These are phyloP conservation scores for Oreochromis spilurus DNA, from an alignment of 2,113 vertebrate species.

Conservation along the genomic window DNA sequence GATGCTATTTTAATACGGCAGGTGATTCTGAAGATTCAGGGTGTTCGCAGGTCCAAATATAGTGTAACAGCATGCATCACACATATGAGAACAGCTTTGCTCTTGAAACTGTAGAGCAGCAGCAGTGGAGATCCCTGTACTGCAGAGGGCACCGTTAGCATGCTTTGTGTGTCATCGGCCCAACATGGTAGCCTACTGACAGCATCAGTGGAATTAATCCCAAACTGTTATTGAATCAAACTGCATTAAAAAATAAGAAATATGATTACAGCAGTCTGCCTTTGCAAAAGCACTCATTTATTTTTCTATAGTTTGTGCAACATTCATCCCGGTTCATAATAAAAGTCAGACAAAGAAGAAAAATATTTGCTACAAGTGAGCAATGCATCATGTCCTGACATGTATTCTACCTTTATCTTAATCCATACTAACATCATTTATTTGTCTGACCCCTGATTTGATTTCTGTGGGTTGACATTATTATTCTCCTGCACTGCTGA, in stretches of 20 bases:
- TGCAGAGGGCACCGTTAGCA: constrained; percentile 58
- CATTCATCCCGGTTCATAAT: background rate
- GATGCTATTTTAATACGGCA: background rate
- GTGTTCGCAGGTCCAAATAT: background rate
- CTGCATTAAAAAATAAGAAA: background rate
- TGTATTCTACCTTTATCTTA: background rate
- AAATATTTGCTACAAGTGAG: background rate
- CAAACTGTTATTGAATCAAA: background rate
- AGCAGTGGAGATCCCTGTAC: constrained; percentile 35
- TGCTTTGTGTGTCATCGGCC: background rate
- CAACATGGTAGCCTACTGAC: background rate
- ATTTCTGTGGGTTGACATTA: background rate
- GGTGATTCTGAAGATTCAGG: background rate
- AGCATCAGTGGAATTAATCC: background rate
- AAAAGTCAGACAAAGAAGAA: background rate
- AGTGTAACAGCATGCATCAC: background rate
- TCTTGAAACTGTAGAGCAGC: background rate
- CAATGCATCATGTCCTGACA: constrained; percentile 7
- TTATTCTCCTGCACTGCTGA: constrained; percentile 16
- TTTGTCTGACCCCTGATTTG: constrained; percentile 22
- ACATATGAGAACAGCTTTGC: background rate
- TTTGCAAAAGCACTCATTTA: background rate
- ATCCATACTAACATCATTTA: constrained; percentile 43
- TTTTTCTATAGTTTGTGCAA: background rate
- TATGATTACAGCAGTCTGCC: background rate